Evolutionary conservation across 2,888 invertebrate genomes (phyloP).

Genomic region (Nomada ruficornis): DNA sequence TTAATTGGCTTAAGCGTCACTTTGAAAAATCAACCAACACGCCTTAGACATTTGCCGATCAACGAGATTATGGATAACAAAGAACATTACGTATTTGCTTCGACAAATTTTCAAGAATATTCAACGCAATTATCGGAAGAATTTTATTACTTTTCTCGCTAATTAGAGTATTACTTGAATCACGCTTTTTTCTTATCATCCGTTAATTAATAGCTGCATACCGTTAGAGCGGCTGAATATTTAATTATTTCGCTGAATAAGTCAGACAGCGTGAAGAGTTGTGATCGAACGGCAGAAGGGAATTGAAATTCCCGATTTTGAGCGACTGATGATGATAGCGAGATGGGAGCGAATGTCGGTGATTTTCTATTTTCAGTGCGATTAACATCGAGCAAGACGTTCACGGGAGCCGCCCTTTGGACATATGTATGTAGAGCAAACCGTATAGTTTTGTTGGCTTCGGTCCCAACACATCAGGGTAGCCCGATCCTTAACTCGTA

Average conservation of each 20-base stretch:
- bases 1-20: conserved; percentile 21
- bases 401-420: conserved; percentile 14
- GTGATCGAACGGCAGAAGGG: background rate
- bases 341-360: conserved; percentile 31
- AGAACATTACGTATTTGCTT: conserved; percentile 41
- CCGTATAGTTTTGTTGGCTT: conserved; percentile 52
- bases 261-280: background rate
- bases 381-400: conserved; percentile 62
- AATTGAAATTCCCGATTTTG: background rate
- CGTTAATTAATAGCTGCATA: background rate
- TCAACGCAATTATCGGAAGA: conserved; percentile 24
- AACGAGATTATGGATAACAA: conserved; percentile 34
- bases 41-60: conserved; percentile 4
- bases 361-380: conserved; percentile 56
- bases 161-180: background rate
- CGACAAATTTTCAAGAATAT: conserved; percentile 9
- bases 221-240: background rate
- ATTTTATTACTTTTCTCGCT: conserved; percentile 4
- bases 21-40: conserved; percentile 10
- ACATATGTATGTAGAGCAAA: conserved; percentile 39
- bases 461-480: conserved; percentile 67
- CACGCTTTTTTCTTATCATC: background rate
- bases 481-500: conserved; percentile 70
- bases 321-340: conserved; percentile 6
- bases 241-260: background rate